These are phyloP conservation scores for Gasteruption jaculator DNA, from an alignment of 2,888 invertebrate species.

Conservation along the genomic window DNA sequence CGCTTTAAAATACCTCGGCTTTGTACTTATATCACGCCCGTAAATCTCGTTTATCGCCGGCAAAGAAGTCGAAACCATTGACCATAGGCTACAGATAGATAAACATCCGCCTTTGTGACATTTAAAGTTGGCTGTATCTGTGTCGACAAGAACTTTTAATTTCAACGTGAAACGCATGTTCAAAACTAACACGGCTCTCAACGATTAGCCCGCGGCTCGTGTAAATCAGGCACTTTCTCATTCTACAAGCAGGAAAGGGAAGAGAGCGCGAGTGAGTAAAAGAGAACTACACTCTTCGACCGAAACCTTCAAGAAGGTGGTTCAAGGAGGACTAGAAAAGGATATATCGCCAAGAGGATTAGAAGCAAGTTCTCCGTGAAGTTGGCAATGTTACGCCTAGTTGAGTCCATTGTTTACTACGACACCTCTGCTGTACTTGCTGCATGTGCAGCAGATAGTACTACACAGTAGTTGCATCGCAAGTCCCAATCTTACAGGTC, in stretches of 20 bases:
- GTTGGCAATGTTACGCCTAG: constrained; percentile 29
- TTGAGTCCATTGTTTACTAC: constrained; percentile 27
- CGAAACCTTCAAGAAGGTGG: constrained; percentile 4
- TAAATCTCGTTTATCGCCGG: no score
- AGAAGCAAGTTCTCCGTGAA: constrained; percentile 23
- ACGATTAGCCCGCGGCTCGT: constrained; percentile 10
- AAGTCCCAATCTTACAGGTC: constrained; percentile 20
- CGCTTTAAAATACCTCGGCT: no score
- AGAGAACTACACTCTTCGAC: no score
- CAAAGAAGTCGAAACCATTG: no score
- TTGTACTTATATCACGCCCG: no score
- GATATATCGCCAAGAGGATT: constrained; percentile 14
- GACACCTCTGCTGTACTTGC: constrained; percentile 17
- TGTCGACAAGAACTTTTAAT: constrained; percentile 16
- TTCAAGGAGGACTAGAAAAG: constrained; percentile 2
- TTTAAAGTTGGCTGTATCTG: no score
- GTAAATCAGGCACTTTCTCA: constrained; percentile 13
- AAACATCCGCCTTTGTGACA: no score
- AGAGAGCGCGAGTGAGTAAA: no score
- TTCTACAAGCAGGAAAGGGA: no score
- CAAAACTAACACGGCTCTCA: constrained; percentile 17
- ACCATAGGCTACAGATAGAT: no score
- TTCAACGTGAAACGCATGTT: constrained; percentile 9
- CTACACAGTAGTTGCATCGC: no score
- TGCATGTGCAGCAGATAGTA: constrained; percentile 18